Evolutionary conservation across 2,888 invertebrate species (phyloP), one percentile per base, ranked within the genome.

Genomic region (Lepeophtheirus nordmannii): DNA sequence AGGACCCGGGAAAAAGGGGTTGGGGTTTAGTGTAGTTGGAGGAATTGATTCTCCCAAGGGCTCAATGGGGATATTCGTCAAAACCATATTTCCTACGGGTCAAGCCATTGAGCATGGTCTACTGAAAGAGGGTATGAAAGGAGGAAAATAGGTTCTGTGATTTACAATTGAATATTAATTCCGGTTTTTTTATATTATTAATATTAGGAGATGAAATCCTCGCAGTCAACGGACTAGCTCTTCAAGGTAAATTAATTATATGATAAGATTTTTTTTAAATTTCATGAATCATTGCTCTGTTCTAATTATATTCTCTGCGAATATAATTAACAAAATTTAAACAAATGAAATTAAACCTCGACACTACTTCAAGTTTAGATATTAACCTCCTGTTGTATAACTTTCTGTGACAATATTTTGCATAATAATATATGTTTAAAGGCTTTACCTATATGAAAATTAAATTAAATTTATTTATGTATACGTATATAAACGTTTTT

Each of bases 201-300:
- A 30, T 5, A 30, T 30, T 30, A 83, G 86, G 88, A 63, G 88
- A 89, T 74, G 86, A 88, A 77, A 84, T 89, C 71, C 76, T 87
- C 70, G 85, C 87, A 67, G 85, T 89, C 22, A 88, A 88, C 76
- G 87, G 87, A 12, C 83, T 84, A 71, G 82, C 85, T 60, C 85
- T 87, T 72, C 85, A 86, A 72, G 86, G 87, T 46, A 46, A 30
- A 30, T 30, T n/a, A 7, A 30, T 7, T 30, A 30, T 30, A 30
- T 5, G 30, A 30, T 5, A 30, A 2, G 30, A 30, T 30, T 7
- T 30, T 30, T 30, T 30, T 30, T n/a, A n/a, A 30, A 30, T 30
- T 30, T 30, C 30, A 30, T 30, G 30, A 30, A n/a, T 30, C 2
- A 30, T 30, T 30, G 30, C 30, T 30, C 3, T 5, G 30, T 30